Evolutionary conservation across 2,888 invertebrate genomes (phyloP).

Genomic region (Diarsia mendica): DNA sequence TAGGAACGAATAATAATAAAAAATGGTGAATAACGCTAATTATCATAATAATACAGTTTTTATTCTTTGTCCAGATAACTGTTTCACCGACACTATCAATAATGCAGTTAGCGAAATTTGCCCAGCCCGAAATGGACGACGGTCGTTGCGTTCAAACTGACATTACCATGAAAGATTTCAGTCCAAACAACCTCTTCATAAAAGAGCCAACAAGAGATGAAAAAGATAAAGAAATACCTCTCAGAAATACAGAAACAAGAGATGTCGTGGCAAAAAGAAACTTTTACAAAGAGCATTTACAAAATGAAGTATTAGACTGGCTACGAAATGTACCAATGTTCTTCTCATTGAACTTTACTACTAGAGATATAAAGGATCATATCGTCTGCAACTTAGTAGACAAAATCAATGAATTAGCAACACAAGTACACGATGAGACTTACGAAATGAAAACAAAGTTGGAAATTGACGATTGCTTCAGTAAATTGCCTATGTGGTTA

Average conservation of each 20-base stretch:
- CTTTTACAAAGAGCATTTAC: slow-evolving; percentile 68
- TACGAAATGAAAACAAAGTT: slow-evolving; percentile 67
- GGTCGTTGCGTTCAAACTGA: slow-evolving; percentile 50
- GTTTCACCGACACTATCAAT: slow-evolving; percentile 53
- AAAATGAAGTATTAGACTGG: slow-evolving; percentile 70
- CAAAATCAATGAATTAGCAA: slow-evolving; percentile 66
- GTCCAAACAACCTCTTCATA: slow-evolving; percentile 5
- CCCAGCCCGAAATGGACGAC: background rate
- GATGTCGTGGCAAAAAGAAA: slow-evolving; percentile 49
- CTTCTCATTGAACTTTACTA: slow-evolving; percentile 52
- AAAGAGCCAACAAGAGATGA: background rate
- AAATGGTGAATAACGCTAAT: background rate
- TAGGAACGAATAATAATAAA: background rate
- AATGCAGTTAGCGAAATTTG: slow-evolving; percentile 44
- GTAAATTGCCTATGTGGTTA: slow-evolving; percentile 71
- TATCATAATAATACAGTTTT: background rate
- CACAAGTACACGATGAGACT: slow-evolving; percentile 34
- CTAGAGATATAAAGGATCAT: slow-evolving; percentile 67
- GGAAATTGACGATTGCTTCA: slow-evolving; percentile 72
- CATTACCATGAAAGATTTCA: slow-evolving; percentile 48
- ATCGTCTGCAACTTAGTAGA: slow-evolving; percentile 70
- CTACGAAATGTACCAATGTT: slow-evolving; percentile 71
- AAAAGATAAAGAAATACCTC: slow-evolving; percentile 1
- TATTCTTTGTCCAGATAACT: slow-evolving; percentile 43
- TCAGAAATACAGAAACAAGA: slow-evolving; percentile 27